Base-by-base conservation (phyloP, 2,797 vertebrate genomes). In the Bucorvus abyssinicus region DNA sequence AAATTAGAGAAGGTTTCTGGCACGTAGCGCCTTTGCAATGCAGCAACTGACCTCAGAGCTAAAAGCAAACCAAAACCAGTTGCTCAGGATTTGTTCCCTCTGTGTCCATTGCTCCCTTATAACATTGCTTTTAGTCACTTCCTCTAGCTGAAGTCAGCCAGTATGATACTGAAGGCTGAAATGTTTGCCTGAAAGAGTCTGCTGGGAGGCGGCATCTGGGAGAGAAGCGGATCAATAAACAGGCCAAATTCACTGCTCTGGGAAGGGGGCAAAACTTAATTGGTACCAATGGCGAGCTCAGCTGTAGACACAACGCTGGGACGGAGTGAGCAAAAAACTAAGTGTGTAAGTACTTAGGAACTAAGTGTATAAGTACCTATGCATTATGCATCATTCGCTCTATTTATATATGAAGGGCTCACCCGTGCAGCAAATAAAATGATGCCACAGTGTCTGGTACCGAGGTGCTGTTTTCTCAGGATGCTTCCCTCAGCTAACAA, bases 21-120 rank as follows among this genome's bases (percentile, higher is more conserved):
- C 38, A 23, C 0, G 1, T 24, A 70, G 12, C 60, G 83, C 34
- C 92, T 92, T 77, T 47, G 29, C 36, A 87, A 84, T 0, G 0
- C 6, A 67, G 60, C 60, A 90, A 32, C 30, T 80, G 71, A 60
- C 19, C 70, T 78, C 32, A 85, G 71, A 89, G 26, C 45, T 87
- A 80, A 68, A 56, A 90, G 63, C 23, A 94, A 94, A 70, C 53
- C 52, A 60, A 81, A 90, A 14, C 6, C 55, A 65, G 34, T 83
- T 84, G 59, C 53, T 77, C 38, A 50, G 59, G 74, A 67, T 77
- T 83, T 77, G 40, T 32, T 49, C 32, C 26, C 40, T 64, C 32
- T 1, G 3, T 5, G 14, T 21, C n/a, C 10, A 14, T 50, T 83
- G 12, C 40, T 87, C 21, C n/a, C n/a, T 47, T 65, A 49, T 15